Base-by-base conservation (phyloP, 2,888 invertebrate species). In the Nudaria mundana region DNA sequence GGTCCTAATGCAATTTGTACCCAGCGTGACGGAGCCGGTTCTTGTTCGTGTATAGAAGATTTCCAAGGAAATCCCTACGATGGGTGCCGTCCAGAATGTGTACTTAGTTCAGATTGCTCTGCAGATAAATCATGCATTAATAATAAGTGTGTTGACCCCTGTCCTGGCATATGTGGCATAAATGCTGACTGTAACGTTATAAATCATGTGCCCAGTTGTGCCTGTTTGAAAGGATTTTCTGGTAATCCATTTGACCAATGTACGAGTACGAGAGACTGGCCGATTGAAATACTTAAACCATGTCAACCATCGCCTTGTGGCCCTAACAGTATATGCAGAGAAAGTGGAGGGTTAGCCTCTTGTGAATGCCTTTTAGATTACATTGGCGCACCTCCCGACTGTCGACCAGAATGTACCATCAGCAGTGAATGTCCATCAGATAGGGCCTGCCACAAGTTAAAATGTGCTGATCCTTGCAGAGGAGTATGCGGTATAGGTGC, bases 51-150 rank as follows among this genome's bases (percentile, higher is more conserved):
- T 64, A 91, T 95, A 48, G 91, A 93, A 63, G 94, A 94, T 56
- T 95, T 95, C 69, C 92, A 92, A 68, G 96, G 96, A 38, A 95
- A 96, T 81, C 96, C 96, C 3, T 95, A 95, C 63, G 94, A 95
- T 76, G 94, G 94, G 28, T 96, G 97, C 66, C 91, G 95, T 52
- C 96, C 96, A 1, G 96, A 97, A 85, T 97, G 97, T 74, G 93
- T 96, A 22, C 89, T 95, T 1, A 96, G 94, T 72, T 93, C 95
- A 0, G 96, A 97, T 67, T 97, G 97, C 75, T 91, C 94, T 20
- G 92, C 94, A 2, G 94, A 95, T 66, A 94, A 93, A 73, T 93
- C 96, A 28, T 97, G 97, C 64, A 91, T 94, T 28, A 91, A 94
- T 61, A 95, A 94, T 70, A 96, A 95, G 75, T 97, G 97, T 69